Percentiles rank a stretch among this genome's conserved stretches.
Evolutionary conservation across 2,113 vertebrate species (phyloP).

Genomic region (Laterallus jamaicensis): DNA sequence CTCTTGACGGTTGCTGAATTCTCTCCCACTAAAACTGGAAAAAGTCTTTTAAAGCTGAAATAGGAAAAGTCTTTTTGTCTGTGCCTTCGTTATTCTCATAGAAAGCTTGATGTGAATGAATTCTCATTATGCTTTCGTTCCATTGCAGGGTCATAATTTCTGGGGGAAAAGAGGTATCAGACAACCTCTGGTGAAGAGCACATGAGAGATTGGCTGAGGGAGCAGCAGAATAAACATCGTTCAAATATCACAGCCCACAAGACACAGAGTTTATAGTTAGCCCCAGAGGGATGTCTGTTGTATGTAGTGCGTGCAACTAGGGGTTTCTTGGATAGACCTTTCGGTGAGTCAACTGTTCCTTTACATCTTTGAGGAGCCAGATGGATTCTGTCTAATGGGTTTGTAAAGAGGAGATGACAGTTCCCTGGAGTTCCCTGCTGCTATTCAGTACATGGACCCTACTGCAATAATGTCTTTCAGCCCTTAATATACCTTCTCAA

Average conservation of each 20-base stretch:
- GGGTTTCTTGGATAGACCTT: conserved; percentile 6
- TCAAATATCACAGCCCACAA: not conserved
- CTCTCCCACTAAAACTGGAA: conserved; percentile 15
- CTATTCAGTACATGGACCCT: not conserved
- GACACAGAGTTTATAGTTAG: not conserved
- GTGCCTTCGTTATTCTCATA: not conserved
- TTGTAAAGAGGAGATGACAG: conserved; percentile 36
- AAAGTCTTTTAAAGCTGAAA: not conserved
- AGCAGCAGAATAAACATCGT: not conserved
- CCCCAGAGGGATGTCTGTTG: not conserved
- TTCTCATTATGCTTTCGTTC: not conserved
- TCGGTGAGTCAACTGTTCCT: conserved; percentile 14
- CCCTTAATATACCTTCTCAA: not conserved
- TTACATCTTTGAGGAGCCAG: conserved; percentile 16
- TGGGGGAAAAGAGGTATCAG: not conserved
- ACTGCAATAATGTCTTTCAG: not conserved
- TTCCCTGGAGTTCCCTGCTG: not conserved
- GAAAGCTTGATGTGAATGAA: not conserved
- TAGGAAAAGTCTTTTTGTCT: not conserved
- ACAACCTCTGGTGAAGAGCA: not conserved
- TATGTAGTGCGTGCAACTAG: not conserved
- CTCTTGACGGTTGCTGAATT: not conserved
- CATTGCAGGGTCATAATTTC: not conserved
- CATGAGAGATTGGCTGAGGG: not conserved
- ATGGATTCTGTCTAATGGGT: not conserved